These are phyloP conservation scores for Porphyrio hochstetteri DNA, from an alignment of 2,113 vertebrate species.

Conservation along the genomic window DNA sequence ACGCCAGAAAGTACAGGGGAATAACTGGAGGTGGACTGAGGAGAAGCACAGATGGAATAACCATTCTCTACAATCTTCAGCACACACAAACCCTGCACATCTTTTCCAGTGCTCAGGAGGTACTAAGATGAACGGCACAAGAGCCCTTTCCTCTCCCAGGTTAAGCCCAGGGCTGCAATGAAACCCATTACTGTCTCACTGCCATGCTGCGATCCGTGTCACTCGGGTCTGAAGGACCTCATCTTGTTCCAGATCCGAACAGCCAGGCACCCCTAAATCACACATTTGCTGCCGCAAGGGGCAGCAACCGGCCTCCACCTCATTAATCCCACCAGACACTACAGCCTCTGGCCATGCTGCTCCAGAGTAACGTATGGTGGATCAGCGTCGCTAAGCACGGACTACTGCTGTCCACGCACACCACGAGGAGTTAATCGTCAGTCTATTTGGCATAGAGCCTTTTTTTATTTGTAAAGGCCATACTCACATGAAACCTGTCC, in stretches of 20 bases:
- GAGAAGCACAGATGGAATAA: background rate
- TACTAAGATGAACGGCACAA: background rate
- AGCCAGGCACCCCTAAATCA: background rate
- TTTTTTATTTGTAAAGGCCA: background rate
- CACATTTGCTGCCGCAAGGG: background rate
- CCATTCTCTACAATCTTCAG: background rate
- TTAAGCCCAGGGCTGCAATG: background rate
- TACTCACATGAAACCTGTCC: background rate
- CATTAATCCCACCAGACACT: background rate
- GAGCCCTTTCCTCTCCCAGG: background rate
- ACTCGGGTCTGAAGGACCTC: rapidly evolving
- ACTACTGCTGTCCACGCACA: background rate
- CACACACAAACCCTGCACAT: background rate
- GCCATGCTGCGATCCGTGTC: background rate
- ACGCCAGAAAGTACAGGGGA: background rate
- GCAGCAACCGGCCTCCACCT: background rate
- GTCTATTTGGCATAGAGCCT: background rate
- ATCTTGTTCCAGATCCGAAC: background rate
- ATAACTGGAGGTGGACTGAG: background rate
- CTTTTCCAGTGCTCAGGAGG: background rate
- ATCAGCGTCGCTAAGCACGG: background rate
- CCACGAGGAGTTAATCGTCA: background rate
- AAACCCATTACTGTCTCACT: background rate
- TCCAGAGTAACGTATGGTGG: background rate
- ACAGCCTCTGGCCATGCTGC: background rate